phyloP scores from a whole-genome alignment of 2,113 vertebrate species.

The Proteles cristata region DNA sequence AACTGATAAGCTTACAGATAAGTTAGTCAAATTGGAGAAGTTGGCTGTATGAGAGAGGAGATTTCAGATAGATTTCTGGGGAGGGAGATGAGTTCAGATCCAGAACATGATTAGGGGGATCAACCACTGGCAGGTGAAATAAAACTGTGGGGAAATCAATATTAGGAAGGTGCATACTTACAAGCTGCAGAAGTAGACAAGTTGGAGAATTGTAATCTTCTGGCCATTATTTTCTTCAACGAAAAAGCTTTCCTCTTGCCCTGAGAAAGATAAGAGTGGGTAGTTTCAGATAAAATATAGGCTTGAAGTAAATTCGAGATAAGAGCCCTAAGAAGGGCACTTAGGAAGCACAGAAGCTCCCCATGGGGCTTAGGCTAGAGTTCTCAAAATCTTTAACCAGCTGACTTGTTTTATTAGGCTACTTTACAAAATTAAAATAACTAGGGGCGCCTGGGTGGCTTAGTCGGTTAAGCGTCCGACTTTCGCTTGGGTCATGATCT shows the following conservation, averaged over 20 bases:
- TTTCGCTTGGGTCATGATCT: too few relatives aligned
- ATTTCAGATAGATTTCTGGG: background rate
- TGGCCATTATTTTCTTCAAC: background rate
- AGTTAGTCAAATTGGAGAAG: background rate
- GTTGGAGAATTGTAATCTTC: background rate
- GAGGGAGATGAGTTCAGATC: background rate
- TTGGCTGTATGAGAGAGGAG: background rate
- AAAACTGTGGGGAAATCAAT: background rate
- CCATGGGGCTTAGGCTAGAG: background rate
- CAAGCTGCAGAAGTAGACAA: background rate
- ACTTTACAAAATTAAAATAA: background rate
- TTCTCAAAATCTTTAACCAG: background rate
- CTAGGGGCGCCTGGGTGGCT: too few relatives aligned
- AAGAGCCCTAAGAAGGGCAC: background rate
- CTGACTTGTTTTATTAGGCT: background rate
- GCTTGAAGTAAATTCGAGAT: background rate
- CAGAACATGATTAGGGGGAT: background rate
- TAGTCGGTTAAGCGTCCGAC: too few relatives aligned
- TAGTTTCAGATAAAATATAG: background rate
- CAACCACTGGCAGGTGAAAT: background rate
- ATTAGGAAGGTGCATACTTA: background rate
- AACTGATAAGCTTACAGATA: background rate
- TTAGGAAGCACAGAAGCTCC: background rate
- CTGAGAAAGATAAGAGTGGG: background rate
- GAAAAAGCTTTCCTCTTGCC: background rate